These are phyloP conservation scores for Agapostemon virescens DNA, from an alignment of 2,888 invertebrate genomes.

Conservation along the genomic window DNA sequence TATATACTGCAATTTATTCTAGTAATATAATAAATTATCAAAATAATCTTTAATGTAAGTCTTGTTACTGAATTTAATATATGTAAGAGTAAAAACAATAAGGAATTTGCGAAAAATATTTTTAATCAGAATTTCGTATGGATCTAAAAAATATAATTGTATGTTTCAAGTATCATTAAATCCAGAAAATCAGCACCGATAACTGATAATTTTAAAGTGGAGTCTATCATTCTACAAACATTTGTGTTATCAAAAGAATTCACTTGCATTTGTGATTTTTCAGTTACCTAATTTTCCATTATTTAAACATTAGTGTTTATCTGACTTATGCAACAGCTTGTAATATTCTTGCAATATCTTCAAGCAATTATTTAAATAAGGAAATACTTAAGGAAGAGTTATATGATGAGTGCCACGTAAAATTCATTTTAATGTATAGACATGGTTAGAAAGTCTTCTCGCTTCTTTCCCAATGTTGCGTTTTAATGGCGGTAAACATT, in stretches of 20 bases:
- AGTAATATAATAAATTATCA: background rate
- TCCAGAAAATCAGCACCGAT: too few species aligned
- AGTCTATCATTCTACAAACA: background rate
- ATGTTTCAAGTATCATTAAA: too few species aligned
- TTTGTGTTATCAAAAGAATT: background rate
- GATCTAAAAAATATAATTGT: too few species aligned
- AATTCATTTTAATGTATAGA: background rate
- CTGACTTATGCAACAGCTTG: background rate
- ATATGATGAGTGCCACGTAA: background rate
- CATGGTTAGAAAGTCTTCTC: background rate
- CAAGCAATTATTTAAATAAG: too few species aligned
- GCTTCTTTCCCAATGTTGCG: background rate
- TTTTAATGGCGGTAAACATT: background rate
- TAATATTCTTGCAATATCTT: background rate
- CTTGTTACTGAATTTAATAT: background rate
- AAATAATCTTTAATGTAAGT: background rate
- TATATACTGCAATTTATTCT: background rate
- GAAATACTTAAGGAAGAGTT: too few species aligned
- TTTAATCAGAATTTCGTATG: too few species aligned
- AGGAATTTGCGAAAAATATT: too few species aligned
- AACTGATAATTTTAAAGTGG: background rate
- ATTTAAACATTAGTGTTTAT: background rate
- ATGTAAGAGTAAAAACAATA: background rate
- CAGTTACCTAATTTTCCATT: background rate
- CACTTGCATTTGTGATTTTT: background rate